phyloP scores from a whole-genome alignment of 1,140 invertebrate genomes.

The Andricus grossulariae region DNA sequence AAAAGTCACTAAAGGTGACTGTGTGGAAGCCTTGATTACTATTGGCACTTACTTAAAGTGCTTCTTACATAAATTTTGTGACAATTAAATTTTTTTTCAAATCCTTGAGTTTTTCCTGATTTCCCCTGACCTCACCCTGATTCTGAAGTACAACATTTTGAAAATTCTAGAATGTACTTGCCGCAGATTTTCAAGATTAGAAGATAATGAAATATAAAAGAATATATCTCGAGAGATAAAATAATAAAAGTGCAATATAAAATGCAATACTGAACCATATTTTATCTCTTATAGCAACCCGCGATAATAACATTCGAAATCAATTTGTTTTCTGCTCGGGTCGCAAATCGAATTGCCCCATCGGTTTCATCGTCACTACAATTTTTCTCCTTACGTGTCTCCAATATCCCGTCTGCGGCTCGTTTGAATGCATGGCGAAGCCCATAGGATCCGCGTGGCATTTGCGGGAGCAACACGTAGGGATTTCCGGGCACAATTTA shows the following conservation, averaged over 20 bases:
- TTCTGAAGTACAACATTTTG: no score
- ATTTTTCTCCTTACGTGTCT: conserved; percentile 44
- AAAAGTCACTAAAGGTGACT: no score
- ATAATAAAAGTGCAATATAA: background rate
- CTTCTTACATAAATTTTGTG: no score
- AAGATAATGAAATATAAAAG: background rate
- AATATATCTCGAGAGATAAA: background rate
- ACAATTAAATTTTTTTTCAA: no score
- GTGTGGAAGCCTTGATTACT: no score
- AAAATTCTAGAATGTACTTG: no score
- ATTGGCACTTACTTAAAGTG: no score
- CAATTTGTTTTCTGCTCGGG: conserved; percentile 21
- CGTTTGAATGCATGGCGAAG: conserved; percentile 60
- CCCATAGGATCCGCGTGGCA: conserved; percentile 51
- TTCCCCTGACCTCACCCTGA: no score
- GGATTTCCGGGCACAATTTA: conserved; percentile 55
- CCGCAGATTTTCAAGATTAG: no score
- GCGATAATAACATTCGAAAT: conserved; percentile 22
- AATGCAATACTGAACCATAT: background rate
- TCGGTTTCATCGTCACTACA: conserved; percentile 16
- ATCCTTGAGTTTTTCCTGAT: no score
- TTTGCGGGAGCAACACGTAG: conserved; percentile 55
- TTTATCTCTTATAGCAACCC: background rate
- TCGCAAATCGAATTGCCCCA: conserved; percentile 27
- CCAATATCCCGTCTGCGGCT: conserved; percentile 59